phyloP scores from a whole-genome alignment of 2,113 vertebrate genomes.

The Podocnemis expansa region DNA sequence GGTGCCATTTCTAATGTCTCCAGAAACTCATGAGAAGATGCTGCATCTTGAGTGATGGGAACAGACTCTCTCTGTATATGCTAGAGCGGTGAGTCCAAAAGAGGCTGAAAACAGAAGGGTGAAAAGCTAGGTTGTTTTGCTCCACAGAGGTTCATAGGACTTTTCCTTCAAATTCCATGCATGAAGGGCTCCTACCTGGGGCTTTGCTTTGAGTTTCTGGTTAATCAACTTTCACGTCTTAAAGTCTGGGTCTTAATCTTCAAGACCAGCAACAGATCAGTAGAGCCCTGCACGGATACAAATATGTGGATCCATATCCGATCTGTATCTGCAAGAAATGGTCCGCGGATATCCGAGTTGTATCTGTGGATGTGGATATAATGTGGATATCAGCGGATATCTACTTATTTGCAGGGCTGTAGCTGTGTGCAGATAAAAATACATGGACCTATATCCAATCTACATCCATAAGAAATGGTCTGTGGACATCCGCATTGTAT shows the following conservation, averaged over 20 bases:
- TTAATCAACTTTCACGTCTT: neutral
- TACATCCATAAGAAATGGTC: too few relatives aligned
- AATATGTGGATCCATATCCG: too few relatives aligned
- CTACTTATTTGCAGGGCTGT: too few relatives aligned
- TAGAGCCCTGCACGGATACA: too few relatives aligned
- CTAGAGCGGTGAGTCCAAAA: neutral
- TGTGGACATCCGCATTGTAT: too few relatives aligned
- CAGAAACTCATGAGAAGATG: neutral
- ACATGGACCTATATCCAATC: too few relatives aligned
- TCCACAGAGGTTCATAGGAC: neutral
- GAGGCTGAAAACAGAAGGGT: neutral
- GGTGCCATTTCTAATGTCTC: neutral
- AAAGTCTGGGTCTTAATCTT: neutral
- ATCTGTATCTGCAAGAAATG: too few relatives aligned
- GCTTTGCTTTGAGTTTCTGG: neutral
- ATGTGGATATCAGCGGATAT: too few relatives aligned
- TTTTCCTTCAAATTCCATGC: neutral
- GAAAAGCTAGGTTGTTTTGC: neutral
- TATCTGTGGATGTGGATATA: too few relatives aligned
- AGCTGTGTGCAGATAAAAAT: too few relatives aligned
- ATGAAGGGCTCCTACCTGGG: neutral
- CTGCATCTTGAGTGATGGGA: neutral
- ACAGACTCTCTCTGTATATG: neutral
- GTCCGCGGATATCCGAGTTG: too few relatives aligned
- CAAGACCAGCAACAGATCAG: neutral